Conservation (phyloP, 2,888 invertebrate species). For the Aromia moschata region DNA sequence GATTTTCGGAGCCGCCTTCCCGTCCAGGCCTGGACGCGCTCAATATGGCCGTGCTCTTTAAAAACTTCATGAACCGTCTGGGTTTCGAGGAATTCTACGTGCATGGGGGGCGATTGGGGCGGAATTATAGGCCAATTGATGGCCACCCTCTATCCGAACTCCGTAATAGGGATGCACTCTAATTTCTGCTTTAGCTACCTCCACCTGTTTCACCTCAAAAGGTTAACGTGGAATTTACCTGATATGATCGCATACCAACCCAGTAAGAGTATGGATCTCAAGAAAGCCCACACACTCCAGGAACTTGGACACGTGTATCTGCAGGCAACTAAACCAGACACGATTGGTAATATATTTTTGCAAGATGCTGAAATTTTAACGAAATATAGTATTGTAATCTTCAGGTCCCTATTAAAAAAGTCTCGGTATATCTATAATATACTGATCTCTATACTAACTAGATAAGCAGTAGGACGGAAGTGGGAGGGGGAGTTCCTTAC, state of each 20-base stretch:
- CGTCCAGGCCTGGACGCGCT: conserved; percentile 70
- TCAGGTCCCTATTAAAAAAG: too few relatives aligned
- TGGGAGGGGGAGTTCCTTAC: too few relatives aligned
- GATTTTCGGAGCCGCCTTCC: conserved; percentile 65
- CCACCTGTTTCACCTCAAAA: too few relatives aligned
- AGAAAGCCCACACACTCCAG: conserved; percentile 60
- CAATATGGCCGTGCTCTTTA: conserved; percentile 69
- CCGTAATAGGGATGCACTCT: conserved; percentile 67
- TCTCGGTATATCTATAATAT: too few relatives aligned
- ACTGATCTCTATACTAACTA: too few relatives aligned
- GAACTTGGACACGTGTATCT: conserved; percentile 77
- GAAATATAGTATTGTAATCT: too few relatives aligned
- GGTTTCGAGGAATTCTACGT: conserved; percentile 74
- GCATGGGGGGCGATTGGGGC: conserved; percentile 90
- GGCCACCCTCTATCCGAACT: conserved; percentile 71
- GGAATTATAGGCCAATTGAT: conserved; percentile 70
- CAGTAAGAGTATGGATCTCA: too few relatives aligned
- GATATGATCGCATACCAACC: too few relatives aligned
- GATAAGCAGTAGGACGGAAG: too few relatives aligned
- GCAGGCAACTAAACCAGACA: conserved; percentile 90
- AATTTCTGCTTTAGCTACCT: conserved; percentile 67
- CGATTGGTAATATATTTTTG: conserved; percentile 74
- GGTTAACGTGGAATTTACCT: too few relatives aligned
- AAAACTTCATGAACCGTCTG: conserved; percentile 76
- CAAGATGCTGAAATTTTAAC: too few relatives aligned